Evolutionary conservation across 64 coral and sea anemone genomes (phyloP), one percentile per base, ranked within the genome.

Genomic region (Catalaphyllia jardinei): DNA sequence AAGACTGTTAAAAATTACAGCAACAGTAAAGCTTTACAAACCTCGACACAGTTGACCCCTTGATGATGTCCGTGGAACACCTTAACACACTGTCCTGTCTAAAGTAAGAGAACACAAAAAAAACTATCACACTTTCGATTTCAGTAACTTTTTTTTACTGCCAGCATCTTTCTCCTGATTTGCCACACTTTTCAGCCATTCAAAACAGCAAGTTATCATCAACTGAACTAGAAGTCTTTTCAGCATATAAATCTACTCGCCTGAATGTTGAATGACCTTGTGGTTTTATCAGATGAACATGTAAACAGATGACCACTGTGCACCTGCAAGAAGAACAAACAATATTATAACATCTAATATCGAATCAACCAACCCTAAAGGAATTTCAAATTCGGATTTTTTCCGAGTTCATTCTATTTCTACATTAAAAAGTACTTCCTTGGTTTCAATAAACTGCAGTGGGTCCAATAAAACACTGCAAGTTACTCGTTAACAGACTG

Each of bases 41-140:
- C 97, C 97, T 99, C 86, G 9, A 99, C 49, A 52, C 97, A 99
- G 65, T 99, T 99, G 22, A 99, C 94, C 3, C 91, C 97, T 33
- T 88, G 78, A 31, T 93, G 87, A 71, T 99, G 97, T 8, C 97
- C 97, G 50, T 91, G 75, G 80, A 80, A 99, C 0, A 73, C 57
- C 73, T 93, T 99, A 0, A 99, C 59, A 73, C 97, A 92, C 38
- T 93, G 75, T 13, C 97, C 94, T 39, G 90, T 99, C 97, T 99
- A 31, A 42, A 15, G 20, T 60, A 4, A 77, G 42, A 93, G 86
- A 79, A 49, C 33, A 6, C 31, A 71, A 69, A 38, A 54, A 2
- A 86, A 71, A 31, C 0, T 62, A 78, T 5, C 8, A 64, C 71
- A 49, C 31, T 65, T n/a, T 12, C 8, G 51, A 27, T 57, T 57